Conservation (phyloP, 1,140 invertebrate species). For the Brachionus angularis region DNA sequence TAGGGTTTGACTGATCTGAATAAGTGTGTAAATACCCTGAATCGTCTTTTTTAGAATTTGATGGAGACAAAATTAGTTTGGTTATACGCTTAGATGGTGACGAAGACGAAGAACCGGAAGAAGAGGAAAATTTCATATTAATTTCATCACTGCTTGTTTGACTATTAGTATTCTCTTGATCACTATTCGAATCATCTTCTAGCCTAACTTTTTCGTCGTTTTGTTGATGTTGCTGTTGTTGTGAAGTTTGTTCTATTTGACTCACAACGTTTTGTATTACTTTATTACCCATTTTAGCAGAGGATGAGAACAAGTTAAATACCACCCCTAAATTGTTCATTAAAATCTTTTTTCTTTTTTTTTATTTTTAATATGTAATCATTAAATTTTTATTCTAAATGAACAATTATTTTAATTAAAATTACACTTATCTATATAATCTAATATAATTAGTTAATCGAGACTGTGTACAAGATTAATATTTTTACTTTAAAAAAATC, state of each 20-base stretch:
- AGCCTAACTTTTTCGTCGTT: background rate
- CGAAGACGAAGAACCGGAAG: background rate
- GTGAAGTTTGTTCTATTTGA: slow-evolving; percentile 15
- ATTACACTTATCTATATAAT: too few species aligned
- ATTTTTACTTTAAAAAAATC: too few species aligned
- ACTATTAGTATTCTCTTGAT: slow-evolving; percentile 18
- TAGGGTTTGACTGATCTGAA: too few species aligned
- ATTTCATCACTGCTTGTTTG: slow-evolving; percentile 19
- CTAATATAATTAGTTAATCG: too few species aligned
- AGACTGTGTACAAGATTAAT: too few species aligned
- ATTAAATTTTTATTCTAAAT: too few species aligned
- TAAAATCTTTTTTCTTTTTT: too few species aligned
- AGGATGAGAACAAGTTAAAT: too few species aligned
- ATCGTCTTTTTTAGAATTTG: slow-evolving; percentile 34
- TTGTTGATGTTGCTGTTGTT: background rate
- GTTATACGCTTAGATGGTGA: background rate
- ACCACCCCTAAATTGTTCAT: too few species aligned
- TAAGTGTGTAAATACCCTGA: slow-evolving; percentile 3
- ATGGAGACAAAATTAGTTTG: slow-evolving; percentile 5
- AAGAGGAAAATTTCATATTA: background rate
- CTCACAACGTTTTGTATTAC: slow-evolving; percentile 27
- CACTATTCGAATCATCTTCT: slow-evolving; percentile 19
- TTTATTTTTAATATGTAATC: too few species aligned
- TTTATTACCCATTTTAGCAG: slow-evolving; percentile 22
- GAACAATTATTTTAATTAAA: too few species aligned